Evolutionary conservation across 2,797 vertebrate genomes (phyloP), one percentile per base, ranked within the genome.

Genomic region (Taenioides sp.): DNA sequence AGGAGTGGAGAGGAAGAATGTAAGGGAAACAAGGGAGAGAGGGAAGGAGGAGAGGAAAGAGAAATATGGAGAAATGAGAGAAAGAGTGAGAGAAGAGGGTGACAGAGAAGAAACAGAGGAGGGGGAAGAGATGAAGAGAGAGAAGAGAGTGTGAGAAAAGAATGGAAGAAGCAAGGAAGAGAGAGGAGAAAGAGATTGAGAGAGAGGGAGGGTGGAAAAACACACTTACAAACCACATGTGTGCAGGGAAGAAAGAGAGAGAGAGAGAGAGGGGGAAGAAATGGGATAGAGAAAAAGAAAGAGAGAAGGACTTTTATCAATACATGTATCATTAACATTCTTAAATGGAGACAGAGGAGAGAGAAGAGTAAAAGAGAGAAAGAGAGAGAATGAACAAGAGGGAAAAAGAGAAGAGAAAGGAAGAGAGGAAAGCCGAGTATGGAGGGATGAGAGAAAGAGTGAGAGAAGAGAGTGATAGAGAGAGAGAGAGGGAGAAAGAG

Each of bases 1-100:
- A 25, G 93, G 87, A 88, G 90, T 90, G 93, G 95, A 94, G 94
- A 95, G 95, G 95, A 94, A 94, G 92, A 18, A 18, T 5, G 89
- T 93, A 89, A 23, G 55, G 4, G 55, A 57, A 85, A 91, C 25
- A 27, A 27, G 25, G 89, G 92, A 93, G 92, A 87, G 84, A 22
- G 86, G 85, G 80, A 86, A 92, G 14, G 93, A 87, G 25, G 25
- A 27, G 25, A n/a, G 23, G 3, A 57, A 92, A 93, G 52, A 55
- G n/a, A 55, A 2, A 54, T 34, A 5, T 7, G 31, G 31, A 7
- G 31, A 34, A 9, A 27, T 31, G 10, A 10, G 2, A 16, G 4
- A 25, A 6, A 25, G 22, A 57, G n/a, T 23, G 55, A 25, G 55
- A 57, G n/a, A 55, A 27, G 3, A 54, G 23, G 7, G 3, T 5